Base-by-base conservation (phyloP, 1,140 invertebrate species). In the Aphidius ervi region DNA sequence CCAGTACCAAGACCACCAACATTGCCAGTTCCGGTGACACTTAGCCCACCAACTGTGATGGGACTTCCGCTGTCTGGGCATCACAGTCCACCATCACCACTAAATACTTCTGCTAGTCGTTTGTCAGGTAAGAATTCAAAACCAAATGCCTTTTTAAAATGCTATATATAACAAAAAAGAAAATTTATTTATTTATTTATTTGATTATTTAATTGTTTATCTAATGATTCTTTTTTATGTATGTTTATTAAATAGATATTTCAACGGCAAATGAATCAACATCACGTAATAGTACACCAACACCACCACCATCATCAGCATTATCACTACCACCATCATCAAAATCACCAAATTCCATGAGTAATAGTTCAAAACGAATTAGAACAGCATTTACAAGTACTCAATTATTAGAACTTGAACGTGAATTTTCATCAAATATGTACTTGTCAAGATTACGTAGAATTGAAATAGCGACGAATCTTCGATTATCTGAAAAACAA, bases 351-450 rank as follows among this genome's bases (percentile, higher is more conserved):
- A 64, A 81, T 83, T 73, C 67, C 79, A 66, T 74, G 76, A 68
- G 74, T 76, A 82, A 82, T 63, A 88, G 88, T 2, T 89, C 87
- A 47, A 91, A 91, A 70, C 81, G 93, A 45, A 90, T 94, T 10
- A 84, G 95, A 49, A 97, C 95, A 0, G 94, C 95, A 1, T 97
- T 97, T 73, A 96, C 94, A 0, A 92, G 93, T 58, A 94, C 90
- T 0, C 94, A 97, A 74, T 81, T 97, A 0, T 74, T 97, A 46
- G 93, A 96, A 74, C 77, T 97, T 46, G 94, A 97, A 74, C 88
- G 94, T 61, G 94, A 95, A 72, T 96, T 96, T 70, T 85, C 92
- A 1, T 84, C 90, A 64, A 96, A 95, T 69, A 94, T 94, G 82
- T 97, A 96, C 67, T 79, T 97, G 39, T 95, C 93, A 1, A 83